Base-by-base conservation (phyloP, 2,888 invertebrate genomes). In the Scaptomyza caliginosa region DNA sequence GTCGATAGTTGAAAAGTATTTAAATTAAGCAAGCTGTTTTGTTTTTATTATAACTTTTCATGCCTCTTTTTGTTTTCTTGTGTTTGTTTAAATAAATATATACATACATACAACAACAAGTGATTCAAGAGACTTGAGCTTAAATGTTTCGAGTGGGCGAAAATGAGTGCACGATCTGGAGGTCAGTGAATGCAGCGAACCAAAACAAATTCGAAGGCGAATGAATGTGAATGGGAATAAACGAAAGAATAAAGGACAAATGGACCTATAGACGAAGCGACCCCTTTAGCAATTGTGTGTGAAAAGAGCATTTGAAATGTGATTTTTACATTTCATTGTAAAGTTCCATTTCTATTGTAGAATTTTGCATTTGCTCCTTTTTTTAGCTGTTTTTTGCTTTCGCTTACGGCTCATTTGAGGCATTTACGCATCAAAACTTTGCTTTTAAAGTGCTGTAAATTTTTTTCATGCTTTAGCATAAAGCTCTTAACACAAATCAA, bases 351-450 rank as follows among this genome's bases (percentile, higher is more conserved):
- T 32, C 6, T 58, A 56, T 73, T 26, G 17, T 55, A 43, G 52
- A 74, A 32, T 42, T 67, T 58, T 74, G 51, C 58, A 79, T 79
- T 76, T 73, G 62, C 54, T 54, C 36, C 36, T 30, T 36, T 49
- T 32, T 30, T n/a, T 21, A 38, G 42, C 42, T 16, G 4, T 5
- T 24, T 11, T 3, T 39, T 16, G 65, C 38, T 36, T 36, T 63
- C 21, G 77, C 46, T 81, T 59, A 77, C 74, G 62, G 62, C 65
- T 77, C 75, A 70, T 78, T 81, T 78, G 63, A 69, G 66, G 39
- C 62, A 56, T 66, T 77, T 69, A 56, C 62, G 46, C 42, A 30
- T 56, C 30, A 30, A 46, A 56, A 66, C 43, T 55, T 26, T 16
- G n/a, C 24, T 16, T 17, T 17, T 17, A 30, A 16, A 13, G 19